A percentile compares a stretch with the other conserved stretches of the same genome.
phyloP scores from a whole-genome alignment of 2,888 invertebrate genomes.

The Zaprionus bogoriensis region DNA sequence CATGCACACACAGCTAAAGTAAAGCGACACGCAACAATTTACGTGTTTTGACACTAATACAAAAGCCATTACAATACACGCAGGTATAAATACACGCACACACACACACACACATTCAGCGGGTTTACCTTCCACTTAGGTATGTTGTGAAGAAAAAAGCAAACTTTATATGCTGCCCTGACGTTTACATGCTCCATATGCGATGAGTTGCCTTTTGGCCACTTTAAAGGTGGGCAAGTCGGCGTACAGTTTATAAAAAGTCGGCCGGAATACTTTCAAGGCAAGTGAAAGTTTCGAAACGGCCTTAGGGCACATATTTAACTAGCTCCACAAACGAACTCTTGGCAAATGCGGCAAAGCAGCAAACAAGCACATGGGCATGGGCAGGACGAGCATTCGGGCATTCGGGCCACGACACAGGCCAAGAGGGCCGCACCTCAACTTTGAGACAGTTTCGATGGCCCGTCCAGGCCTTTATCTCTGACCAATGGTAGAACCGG shows the following conservation, averaged over 20 bases:
- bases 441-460: constrained; percentile 61
- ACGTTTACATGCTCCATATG: constrained; percentile 38
- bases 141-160: constrained; percentile 25
- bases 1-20: constrained; percentile 33
- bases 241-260: constrained; percentile 40
- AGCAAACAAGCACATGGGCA: constrained; percentile 17
- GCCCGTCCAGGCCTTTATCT: constrained; percentile 34
- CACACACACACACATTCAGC: constrained; percentile 24
- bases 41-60: constrained; percentile 77
- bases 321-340: constrained; percentile 66
- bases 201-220: constrained; percentile 44
- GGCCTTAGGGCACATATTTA: constrained; percentile 72
- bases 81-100: constrained; percentile 40
- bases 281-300: constrained; percentile 53
- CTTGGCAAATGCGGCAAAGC: constrained; percentile 22
- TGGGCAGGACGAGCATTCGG: too few species aligned
- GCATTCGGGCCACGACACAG: constrained; percentile 25
- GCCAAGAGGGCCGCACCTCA: constrained; percentile 57
- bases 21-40: constrained; percentile 74
- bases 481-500: constrained; percentile 43
- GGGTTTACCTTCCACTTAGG: constrained; percentile 28
- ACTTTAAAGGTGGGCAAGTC: constrained; percentile 58
- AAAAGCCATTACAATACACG: constrained; percentile 74
- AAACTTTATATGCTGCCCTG: constrained; percentile 52
- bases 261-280: not conserved